Base-by-base conservation (phyloP, 2,888 invertebrate species). In the Thymelicus acteon region DNA sequence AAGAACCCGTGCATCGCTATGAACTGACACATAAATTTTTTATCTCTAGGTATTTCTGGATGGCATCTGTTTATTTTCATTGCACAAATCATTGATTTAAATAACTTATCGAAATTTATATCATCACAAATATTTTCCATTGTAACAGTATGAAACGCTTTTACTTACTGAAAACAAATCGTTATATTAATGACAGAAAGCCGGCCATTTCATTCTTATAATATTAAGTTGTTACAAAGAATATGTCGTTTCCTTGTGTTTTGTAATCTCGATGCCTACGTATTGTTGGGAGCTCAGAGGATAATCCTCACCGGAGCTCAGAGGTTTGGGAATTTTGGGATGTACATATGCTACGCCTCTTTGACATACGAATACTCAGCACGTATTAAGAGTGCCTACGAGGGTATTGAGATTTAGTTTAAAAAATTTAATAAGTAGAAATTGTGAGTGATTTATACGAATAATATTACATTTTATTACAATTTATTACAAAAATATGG, bases 201-300 rank as follows among this genome's bases (percentile, higher is more conserved):
- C 24, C 24, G 24, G 10, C 54, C 12, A 4, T 24, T 54, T 24
- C 19, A 1, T 54, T 10, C 54, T 54, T 54, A 24, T 54, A 54
- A 24, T 24, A 24, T 19, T 24, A n/a, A 54, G 19, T 54, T 10
- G 24, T 12, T 24, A 24, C 54, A 24, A 65, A 65, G 79, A 82
- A 80, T 54, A 24, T 54, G 24, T 24, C 6, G 24, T 31, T 24
- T 24, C n/a, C 24, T 24, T 54, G 24, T 52, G 19, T 52, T 52
- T 24, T 54, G 54, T 52, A 52, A 52, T 7, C 12, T 52, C 8
- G 15, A 54, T 54, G 54, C 54, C 54, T 54, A 54, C 54, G 54
- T 8, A 24, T 54, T 24, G 54, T 54, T 19, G 12, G 24, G 24
- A 54, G 10, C 54, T 54, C 54, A 24, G 54, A 54, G 54, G 12